Base-by-base conservation (phyloP, 2,888 invertebrate genomes). In the Incurvaria masculella region DNA sequence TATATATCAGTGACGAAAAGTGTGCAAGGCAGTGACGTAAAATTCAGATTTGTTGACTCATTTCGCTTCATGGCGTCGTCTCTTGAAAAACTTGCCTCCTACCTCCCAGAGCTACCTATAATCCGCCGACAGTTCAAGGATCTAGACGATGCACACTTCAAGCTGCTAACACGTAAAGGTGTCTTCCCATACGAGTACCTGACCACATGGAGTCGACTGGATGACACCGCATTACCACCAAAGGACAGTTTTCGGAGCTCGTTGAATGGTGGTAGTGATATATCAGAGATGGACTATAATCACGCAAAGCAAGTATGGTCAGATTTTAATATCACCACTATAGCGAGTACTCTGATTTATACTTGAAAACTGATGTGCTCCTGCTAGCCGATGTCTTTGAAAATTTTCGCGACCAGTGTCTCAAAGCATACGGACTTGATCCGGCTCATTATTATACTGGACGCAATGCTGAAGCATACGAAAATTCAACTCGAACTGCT, bases 301-400 rank as follows among this genome's bases (percentile, higher is more conserved):
- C 49, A 50, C 42, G 53, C 55, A n/a, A 40, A 48, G n/a, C 27
- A 11, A 1, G 51, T 60, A 1, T 60, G 57, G 57, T 2, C 43
- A 3, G 21, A 16, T 2, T 60, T 59, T 46, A 42, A 51, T 10
- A 52, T 57, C 18, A 42, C 48, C 20, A 50, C 49, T 5, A 21
- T 59, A 54, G 55, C 5, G 53, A 57, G 42, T 59, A 58, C 23
- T 53, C 52, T 4, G 57, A 61, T 44, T 45, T 58, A 20, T 61
- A 59, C 47, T 39, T 56, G 16, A 57, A 56, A 54, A 49, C 46
- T 19, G 56, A 56, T 44, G 55, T 56, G 6, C 39, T 55, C 49
- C 27, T 59, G 21, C 43, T 61, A 42, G 50, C 56, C 42, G 58
- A 61, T 45, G 52, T 58, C 20, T 59, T 60, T 47, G 56, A 61